Percentiles rank a stretch among this genome's conserved stretches.
Conservation (phyloP, 2,888 invertebrate species). For the Lypha dubia region DNA sequence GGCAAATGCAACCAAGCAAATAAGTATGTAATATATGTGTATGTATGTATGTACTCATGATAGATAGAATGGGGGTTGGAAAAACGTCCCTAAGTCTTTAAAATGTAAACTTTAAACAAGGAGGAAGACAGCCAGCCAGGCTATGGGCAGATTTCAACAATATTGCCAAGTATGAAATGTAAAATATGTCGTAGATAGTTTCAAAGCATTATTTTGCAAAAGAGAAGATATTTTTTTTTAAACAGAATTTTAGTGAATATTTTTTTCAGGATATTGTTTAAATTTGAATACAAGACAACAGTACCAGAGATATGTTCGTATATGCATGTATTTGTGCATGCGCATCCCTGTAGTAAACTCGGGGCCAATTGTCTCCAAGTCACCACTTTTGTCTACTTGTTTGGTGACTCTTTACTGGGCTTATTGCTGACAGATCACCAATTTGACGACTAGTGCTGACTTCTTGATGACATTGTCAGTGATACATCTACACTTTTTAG, state of each 20-base stretch:
- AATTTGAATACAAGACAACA: too few species aligned
- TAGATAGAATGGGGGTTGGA: slow-evolving; percentile 55
- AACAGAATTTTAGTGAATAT: not conserved
- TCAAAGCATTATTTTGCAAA: not conserved
- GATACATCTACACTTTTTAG: too few species aligned
- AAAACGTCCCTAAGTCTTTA: slow-evolving; percentile 27
- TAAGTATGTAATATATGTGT: slow-evolving; percentile 3
- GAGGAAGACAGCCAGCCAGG: slow-evolving; percentile 21
- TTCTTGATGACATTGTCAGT: too few species aligned
- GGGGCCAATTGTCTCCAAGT: too few species aligned
- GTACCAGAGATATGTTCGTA: too few species aligned
- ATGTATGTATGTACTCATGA: not conserved
- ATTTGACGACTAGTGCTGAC: too few species aligned
- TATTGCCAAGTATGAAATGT: slow-evolving; percentile 30
- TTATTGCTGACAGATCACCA: too few species aligned
- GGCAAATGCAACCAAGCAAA: slow-evolving; percentile 49
- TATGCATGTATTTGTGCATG: too few species aligned
- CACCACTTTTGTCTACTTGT: too few species aligned
- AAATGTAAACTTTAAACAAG: slow-evolving; percentile 32
- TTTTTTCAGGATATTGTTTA: not conserved
- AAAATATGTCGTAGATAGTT: not conserved
- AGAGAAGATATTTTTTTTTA: not conserved
- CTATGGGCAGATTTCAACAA: slow-evolving; percentile 28
- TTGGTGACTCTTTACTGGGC: too few species aligned
- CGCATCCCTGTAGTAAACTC: too few species aligned